These are phyloP conservation scores for Drosophila murphyi DNA, from an alignment of 1,140 invertebrate genomes.

Conservation along the genomic window DNA sequence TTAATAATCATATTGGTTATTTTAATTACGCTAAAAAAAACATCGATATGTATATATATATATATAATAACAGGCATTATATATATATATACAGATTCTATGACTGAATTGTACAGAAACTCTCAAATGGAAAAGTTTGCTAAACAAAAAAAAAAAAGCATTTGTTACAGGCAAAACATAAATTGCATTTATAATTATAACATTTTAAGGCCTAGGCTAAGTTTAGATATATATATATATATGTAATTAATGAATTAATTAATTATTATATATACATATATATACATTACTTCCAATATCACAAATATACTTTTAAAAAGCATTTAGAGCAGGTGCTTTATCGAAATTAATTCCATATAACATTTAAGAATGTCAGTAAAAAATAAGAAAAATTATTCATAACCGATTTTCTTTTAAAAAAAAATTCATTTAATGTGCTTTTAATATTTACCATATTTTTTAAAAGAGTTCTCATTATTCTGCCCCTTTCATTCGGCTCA, in stretches of 20 bases:
- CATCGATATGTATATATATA: slow-evolving; percentile 3
- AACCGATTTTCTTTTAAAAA: too few relatives aligned
- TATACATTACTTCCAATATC: not conserved
- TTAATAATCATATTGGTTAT: not conserved
- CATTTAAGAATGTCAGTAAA: not conserved
- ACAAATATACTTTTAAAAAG: not conserved
- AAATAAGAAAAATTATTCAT: too few relatives aligned
- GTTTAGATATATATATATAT: too few relatives aligned
- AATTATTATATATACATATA: too few relatives aligned
- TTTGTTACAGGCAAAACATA: slow-evolving; percentile 16
- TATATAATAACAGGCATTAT: too few relatives aligned
- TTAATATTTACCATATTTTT: too few relatives aligned
- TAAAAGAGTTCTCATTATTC: not conserved
- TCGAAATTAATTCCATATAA: not conserved
- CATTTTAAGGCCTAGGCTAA: too few relatives aligned
- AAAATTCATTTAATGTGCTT: too few relatives aligned
- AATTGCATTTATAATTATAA: slow-evolving; percentile 14
- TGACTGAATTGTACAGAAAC: slow-evolving; percentile 40
- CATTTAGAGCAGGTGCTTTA: not conserved
- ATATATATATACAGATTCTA: not conserved
- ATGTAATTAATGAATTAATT: too few relatives aligned
- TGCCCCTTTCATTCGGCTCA: slow-evolving; percentile 18
- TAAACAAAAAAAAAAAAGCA: not conserved
- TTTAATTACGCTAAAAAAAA: not conserved
- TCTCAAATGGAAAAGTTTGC: slow-evolving; percentile 8